Base-by-base conservation (phyloP, 2,113 vertebrate genomes). In the Polyodon spathula region DNA sequence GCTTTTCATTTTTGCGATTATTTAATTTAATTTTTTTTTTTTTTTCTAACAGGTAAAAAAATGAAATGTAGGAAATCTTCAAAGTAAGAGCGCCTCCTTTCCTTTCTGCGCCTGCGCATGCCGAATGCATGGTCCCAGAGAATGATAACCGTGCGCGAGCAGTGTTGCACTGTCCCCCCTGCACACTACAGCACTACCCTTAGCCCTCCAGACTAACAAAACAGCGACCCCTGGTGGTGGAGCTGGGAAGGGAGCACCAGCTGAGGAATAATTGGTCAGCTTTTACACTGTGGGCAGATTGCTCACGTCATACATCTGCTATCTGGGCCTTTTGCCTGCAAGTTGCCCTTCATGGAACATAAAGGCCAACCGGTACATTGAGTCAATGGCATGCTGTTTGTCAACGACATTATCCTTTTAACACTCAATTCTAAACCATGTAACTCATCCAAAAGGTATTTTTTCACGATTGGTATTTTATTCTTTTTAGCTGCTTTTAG, bases 41-140 rank as follows among this genome's bases (percentile, higher is more conserved):
- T 84, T 77, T 76, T 61, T 67, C 71, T 77, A 77, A 84, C 81
- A 89, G 86, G 86, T 82, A 89, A 89, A 80, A 86, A 89, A 83
- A 73, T 82, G 66, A 88, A 84, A 81, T 88, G 86, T 75, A 73
- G 81, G 66, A 84, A 79, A 80, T 71, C 80, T 54, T 80, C 84
- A 43, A 88, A 85, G 86, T 88, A 88, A 88, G 86, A 82, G 50
- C 7, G 52, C 58, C 64, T 51, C 64, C 50, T 68, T 64, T 67
- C 66, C 70, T 73, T 74, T 68, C 66, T 60, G 43, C 68, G 73
- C 60, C 64, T 75, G 65, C 79, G 84, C 86, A 88, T 87, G 85
- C 60, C 80, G 80, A 77, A 80, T 86, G 84, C 72, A 39, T 54
- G 70, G 67, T 15, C 12, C 56, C 54, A 59, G 50, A 43, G 48